Evolutionary conservation across 2,888 invertebrate genomes (phyloP).

Genomic region (Tinea pellionella): DNA sequence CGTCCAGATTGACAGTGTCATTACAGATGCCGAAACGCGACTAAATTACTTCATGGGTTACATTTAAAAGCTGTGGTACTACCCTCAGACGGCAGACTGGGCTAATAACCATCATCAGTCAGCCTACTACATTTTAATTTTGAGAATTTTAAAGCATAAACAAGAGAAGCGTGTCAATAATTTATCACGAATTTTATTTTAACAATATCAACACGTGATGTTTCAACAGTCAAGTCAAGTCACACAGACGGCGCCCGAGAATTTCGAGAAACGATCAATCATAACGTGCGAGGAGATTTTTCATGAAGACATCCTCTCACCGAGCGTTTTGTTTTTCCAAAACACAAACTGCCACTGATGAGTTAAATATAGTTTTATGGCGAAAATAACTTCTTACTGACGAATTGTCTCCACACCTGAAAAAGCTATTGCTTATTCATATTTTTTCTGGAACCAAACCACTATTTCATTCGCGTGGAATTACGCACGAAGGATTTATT

Average conservation of each 20-base stretch:
- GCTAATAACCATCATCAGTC: too few species aligned
- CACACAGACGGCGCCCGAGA: conserved; percentile 28
- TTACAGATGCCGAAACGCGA: too few species aligned
- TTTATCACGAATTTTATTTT: conserved; percentile 23
- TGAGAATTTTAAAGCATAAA: background rate
- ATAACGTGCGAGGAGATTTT: conserved; percentile 61
- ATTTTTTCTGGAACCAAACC: background rate
- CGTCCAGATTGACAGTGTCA: too few species aligned
- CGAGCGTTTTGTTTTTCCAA: conserved; percentile 54
- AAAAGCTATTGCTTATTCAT: conserved; percentile 7
- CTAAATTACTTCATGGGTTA: too few species aligned
- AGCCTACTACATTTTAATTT: too few species aligned
- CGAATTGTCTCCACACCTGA: conserved; percentile 52
- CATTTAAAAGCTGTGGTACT: too few species aligned
- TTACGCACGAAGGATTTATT: too few species aligned
- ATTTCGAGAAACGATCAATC: conserved; percentile 66
- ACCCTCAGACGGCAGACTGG: too few species aligned
- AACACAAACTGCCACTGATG: conserved; percentile 39
- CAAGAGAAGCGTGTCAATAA: background rate
- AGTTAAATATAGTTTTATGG: conserved; percentile 36
- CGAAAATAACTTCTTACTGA: conserved; percentile 36
- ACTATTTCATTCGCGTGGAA: background rate
- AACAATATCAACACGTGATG: conserved; percentile 20
- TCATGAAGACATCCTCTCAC: conserved; percentile 36
- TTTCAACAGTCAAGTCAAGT: conserved; percentile 25